Base-by-base conservation (phyloP, 2,888 invertebrate species). In the Cremastinae sp. region DNA sequence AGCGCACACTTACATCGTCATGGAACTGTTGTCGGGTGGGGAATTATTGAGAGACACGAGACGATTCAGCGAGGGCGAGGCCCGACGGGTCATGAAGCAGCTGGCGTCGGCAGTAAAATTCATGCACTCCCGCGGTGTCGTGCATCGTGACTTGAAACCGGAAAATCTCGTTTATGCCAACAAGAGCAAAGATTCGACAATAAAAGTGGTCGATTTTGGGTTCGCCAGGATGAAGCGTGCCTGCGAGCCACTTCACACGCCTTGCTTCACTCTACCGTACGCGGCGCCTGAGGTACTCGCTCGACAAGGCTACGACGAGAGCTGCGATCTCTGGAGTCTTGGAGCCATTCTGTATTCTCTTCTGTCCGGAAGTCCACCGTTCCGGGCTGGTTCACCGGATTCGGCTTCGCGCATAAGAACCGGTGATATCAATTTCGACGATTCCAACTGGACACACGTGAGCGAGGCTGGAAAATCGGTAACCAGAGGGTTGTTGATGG, bases 181-280 rank as follows among this genome's bases (percentile, higher is more conserved):
- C 77, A 87, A 90, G 43, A 90, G 88, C 72, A 92, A 91, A 76
- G 88, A 92, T 78, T 92, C 93, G 10, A 91, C 92, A 81, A 93
- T 98, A 16, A 97, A 98, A 88, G 93, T 99, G 45, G 96, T 98
- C 0, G 99, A 99, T 91, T 99, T 99, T 90, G 98, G 99, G 8
- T 98, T 98, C 90, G 97, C 98, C 12, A 92, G 96, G n/a, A 89
- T 93, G 79, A 94, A 94, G 84, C 93, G 92, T 51, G 91, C 92
- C 74, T 91, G 92, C 68, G 92, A 93, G 82, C 90, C 91, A 0
- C 88, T 94, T 84, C 93, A 92, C 90, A 97, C 97, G 0, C 98
- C 98, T 0, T 98, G 98, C 88, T 99, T 96, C 89, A 98, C 98
- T 68, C 90, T 97, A 53, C 95, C 96, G 83, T 99, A 98, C 90